Evolutionary conservation across 2,113 vertebrate species (phyloP), one percentile per base, ranked within the genome.

Genomic region (Strix uralensis): DNA sequence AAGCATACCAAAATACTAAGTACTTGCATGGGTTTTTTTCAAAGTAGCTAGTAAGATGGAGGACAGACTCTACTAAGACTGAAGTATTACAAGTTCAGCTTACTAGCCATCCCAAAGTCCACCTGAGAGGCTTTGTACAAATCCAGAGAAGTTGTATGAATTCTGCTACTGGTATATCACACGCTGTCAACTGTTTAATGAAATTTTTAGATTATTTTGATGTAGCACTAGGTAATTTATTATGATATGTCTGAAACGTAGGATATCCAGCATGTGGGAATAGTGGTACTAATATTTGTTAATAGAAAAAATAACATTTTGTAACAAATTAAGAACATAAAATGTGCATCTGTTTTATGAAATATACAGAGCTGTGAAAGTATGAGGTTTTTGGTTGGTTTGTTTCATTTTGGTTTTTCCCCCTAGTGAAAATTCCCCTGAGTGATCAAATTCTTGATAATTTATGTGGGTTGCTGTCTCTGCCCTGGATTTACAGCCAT

Each of bases 401-500:
- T 88, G 4, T 14, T 62, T 47, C 65, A 15, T 4, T 58, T 75
- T 81, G 44, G 6, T 83, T 73, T 44, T 46, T 4, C 9, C 16
- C 17, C 13, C 19, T 62, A 99, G 99, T 98, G 83, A 98, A 96
- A 96, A 96, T 86, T 81, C 94, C 96, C 63, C 90, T 97, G 77
- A 98, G 98, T 57, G 98, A 98, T 55, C 90, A 96, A n/a, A 96
- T 99, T 85, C 98, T 98, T 88, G 95, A 92, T 90, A 97, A 96
- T 22, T 90, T 99, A 69, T 99, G 99, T 97, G 98, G 97, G 54
- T 94, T 99, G 93, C 96, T 99, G 7, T 99, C 99, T 65, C 96
- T 99, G 86, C 99, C 99, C 7, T 99, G 99, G 99, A 98, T 99
- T 97, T 97, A 93, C 86, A 98, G 97, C n/a, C 98, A 98, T 92